A percentile compares a stretch with the other conserved stretches of the same genome.
Conservation (phyloP, 2,113 vertebrate species). For the Triplophysa tibetana region DNA sequence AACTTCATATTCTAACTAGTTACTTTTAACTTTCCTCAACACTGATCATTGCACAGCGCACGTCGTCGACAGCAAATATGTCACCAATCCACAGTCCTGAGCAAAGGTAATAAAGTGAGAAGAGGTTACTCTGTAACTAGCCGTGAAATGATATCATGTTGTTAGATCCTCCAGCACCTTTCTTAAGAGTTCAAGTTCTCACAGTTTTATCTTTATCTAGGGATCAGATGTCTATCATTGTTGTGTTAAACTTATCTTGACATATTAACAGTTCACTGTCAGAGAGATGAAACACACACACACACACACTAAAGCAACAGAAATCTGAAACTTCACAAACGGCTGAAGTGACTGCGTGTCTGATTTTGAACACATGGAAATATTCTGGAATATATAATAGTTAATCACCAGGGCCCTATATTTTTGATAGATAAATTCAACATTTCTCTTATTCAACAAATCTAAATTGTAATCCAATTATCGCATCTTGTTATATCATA, state of each 20-base stretch:
- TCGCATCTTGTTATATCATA: no score
- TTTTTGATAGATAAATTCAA: no score
- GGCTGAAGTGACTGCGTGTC: no score
- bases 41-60: no score
- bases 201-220: slow-evolving; percentile 17
- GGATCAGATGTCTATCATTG: slow-evolving; percentile 20
- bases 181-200: slow-evolving; percentile 38
- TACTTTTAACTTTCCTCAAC: no score
- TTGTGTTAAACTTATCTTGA: slow-evolving; percentile 11
- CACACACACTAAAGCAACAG: background rate
- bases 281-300: background rate
- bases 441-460: no score
- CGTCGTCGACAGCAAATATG: background rate
- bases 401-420: no score
- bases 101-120: background rate
- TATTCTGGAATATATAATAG: no score
- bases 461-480: no score
- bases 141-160: background rate
- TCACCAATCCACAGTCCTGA: background rate
- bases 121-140: slow-evolving; percentile 26
- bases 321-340: no score
- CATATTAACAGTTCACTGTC: background rate
- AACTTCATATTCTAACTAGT: no score
- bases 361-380: no score
- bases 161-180: background rate